Conservation (phyloP, 2,797 vertebrate genomes). For the Hemibagrus guttatus region DNA sequence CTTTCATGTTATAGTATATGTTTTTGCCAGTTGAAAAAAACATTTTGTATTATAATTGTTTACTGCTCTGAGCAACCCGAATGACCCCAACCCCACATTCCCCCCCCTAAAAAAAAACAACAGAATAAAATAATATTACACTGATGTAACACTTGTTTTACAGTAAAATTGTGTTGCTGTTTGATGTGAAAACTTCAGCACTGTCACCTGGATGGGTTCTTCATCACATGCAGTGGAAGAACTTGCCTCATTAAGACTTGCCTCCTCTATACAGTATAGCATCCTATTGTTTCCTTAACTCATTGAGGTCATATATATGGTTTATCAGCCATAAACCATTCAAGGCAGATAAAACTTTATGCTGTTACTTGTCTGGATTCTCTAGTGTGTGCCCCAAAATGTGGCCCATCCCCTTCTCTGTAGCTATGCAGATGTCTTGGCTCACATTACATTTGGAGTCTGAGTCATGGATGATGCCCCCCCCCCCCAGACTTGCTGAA, state of each 20-base stretch:
- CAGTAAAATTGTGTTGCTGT: slow-evolving; percentile 64
- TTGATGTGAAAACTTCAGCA: slow-evolving; percentile 47
- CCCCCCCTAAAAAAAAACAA: neutral
- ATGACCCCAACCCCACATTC: neutral
- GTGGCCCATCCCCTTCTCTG: slow-evolving; percentile 48
- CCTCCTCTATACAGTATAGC: neutral
- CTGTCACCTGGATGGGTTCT: slow-evolving; percentile 67
- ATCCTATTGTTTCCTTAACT: neutral
- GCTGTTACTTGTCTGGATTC: slow-evolving; percentile 34
- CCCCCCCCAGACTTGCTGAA: slow-evolving; percentile 68
- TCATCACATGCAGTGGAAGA: slow-evolving; percentile 62
- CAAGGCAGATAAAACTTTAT: neutral
- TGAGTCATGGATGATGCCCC: slow-evolving; percentile 58
- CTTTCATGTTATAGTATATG: neutral
- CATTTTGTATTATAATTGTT: neutral
- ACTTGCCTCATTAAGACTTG: slow-evolving; percentile 6
- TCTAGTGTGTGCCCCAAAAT: slow-evolving; percentile 35
- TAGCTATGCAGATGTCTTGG: slow-evolving; percentile 79
- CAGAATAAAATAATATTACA: slow-evolving; percentile 29
- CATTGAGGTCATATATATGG: slow-evolving; percentile 25
- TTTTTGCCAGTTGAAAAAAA: neutral
- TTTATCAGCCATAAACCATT: slow-evolving; percentile 1
- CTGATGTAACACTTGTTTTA: slow-evolving; percentile 73
- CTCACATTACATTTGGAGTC: slow-evolving; percentile 68
- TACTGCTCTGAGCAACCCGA: neutral